Conservation (phyloP, 2,888 invertebrate species). For the Limnephilus rhombicus region DNA sequence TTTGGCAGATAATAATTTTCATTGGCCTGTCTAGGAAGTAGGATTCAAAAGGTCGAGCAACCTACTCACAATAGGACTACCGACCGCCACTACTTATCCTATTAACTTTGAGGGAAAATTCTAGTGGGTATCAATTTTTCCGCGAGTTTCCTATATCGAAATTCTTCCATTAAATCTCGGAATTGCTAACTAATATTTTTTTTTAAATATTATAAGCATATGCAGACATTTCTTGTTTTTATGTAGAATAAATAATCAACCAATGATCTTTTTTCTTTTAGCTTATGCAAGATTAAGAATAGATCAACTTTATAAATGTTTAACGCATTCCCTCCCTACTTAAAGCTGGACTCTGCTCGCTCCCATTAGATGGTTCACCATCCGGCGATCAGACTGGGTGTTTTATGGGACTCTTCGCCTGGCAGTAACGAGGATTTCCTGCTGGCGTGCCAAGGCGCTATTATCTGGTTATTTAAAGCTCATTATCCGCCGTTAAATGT, state of each 20-base stretch:
- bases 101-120: too few relatives aligned
- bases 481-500: conserved; percentile 63
- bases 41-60: too few relatives aligned
- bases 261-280: not conserved
- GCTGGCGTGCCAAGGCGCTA: conserved; percentile 62
- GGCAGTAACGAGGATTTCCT: conserved; percentile 62
- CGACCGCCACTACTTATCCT: too few relatives aligned
- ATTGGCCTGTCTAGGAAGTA: too few relatives aligned
- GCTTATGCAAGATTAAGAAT: not conserved
- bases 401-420: conserved; percentile 61
- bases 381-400: conserved; percentile 56
- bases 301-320: not conserved
- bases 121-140: too few relatives aligned
- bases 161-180: too few relatives aligned
- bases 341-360: not conserved
- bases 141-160: too few relatives aligned
- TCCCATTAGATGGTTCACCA: conserved; percentile 22
- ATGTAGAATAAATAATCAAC: not conserved
- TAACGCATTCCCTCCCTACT: not conserved
- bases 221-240: not conserved
- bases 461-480: conserved; percentile 66
- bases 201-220: too few relatives aligned
- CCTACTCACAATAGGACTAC: too few relatives aligned
- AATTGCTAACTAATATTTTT: too few relatives aligned
- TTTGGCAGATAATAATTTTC: too few relatives aligned